Conservation (phyloP, 2,797 vertebrate genomes). For the Pseudotriccus pelzelni region DNA sequence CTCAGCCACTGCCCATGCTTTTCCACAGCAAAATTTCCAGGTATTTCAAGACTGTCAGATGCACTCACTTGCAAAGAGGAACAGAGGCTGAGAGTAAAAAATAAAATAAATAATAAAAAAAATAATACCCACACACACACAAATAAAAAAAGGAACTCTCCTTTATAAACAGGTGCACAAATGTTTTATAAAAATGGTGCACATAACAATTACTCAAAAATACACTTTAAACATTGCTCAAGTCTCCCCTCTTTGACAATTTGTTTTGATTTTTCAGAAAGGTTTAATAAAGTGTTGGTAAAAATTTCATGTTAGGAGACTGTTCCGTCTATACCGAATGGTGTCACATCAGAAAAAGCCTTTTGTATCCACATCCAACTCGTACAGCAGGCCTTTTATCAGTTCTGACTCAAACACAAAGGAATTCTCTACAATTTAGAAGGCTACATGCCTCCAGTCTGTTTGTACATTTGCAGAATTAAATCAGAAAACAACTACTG, state of each 20-base stretch:
- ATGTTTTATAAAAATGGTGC: neutral
- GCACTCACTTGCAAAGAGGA: neutral
- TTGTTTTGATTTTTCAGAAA: neutral
- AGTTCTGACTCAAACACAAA: neutral
- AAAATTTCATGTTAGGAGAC: neutral
- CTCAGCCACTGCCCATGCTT: neutral
- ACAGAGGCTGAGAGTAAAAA: neutral
- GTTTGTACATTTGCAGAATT: neutral
- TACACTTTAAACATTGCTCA: neutral
- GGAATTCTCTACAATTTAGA: neutral
- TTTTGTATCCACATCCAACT: neutral
- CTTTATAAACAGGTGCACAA: neutral
- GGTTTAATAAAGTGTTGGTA: neutral
- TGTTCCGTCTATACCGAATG: neutral
- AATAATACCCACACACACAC: too few species aligned
- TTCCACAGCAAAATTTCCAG: slow-evolving; percentile 10
- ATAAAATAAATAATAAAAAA: neutral
- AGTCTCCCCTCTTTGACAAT: neutral
- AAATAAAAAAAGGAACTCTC: neutral
- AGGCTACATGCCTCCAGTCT: neutral
- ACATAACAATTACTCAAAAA: neutral
- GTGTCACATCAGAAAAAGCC: neutral
- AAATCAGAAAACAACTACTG: neutral
- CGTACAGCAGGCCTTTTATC: neutral
- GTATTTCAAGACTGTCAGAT: slow-evolving; percentile 35